A percentile compares a stretch with the other conserved stretches of the same genome.
Conservation (phyloP, 2,113 vertebrate species). For the Tenebrosternarchus preto region DNA sequence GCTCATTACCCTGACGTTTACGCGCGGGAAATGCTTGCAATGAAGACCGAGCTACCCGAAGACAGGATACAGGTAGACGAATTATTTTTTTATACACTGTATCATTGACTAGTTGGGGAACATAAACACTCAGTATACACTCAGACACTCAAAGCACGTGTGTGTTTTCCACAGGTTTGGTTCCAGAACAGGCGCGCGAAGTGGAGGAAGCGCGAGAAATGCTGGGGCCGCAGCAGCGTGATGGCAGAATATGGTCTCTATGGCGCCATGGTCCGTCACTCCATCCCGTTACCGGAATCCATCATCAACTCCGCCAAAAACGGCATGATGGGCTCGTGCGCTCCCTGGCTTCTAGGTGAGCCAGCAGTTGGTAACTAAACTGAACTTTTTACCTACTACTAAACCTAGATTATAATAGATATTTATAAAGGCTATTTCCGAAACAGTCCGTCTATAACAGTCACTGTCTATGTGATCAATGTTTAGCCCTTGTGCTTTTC, state of each 20-base stretch:
- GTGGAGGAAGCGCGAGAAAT: conserved; percentile 95
- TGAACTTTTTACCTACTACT: too few species aligned
- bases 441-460: not conserved
- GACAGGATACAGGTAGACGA: conserved; percentile 89
- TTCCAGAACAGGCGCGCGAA: conserved; percentile 96
- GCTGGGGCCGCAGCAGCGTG: conserved; percentile 93
- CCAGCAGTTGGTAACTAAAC: not conserved
- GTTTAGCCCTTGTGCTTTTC: conserved; percentile 23
- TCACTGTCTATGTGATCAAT: not conserved
- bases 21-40: conserved; percentile 90
- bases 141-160: not conserved
- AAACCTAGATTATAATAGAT: too few species aligned
- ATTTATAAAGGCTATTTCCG: too few species aligned
- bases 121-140: not conserved
- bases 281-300: conserved; percentile 90
- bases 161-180: conserved; percentile 82
- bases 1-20: conserved; percentile 97
- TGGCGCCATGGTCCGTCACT: conserved; percentile 94
- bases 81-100: not conserved
- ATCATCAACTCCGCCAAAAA: conserved; percentile 88
- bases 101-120: too few species aligned
- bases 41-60: conserved; percentile 94
- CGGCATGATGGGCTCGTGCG: conserved; percentile 86
- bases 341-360: conserved; percentile 94
- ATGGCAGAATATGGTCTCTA: conserved; percentile 97